Evolutionary conservation across 2,888 invertebrate species (phyloP).

Genomic region (Lumbricus terrestris): DNA sequence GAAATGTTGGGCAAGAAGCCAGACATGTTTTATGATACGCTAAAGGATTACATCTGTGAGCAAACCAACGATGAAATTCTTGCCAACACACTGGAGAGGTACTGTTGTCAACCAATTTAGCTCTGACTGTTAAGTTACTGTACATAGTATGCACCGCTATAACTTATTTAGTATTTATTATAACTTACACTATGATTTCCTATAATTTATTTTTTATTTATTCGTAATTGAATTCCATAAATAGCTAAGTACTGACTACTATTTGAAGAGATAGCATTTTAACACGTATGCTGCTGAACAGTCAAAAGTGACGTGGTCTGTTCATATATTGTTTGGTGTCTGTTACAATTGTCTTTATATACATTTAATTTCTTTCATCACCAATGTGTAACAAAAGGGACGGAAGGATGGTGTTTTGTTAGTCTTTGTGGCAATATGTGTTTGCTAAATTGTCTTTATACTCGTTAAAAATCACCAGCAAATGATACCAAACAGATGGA

Average conservation of each 20-base stretch:
- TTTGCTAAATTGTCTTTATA: background rate
- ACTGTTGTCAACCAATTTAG: background rate
- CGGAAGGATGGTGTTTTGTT: background rate
- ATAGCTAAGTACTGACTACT: background rate
- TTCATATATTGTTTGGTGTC: background rate
- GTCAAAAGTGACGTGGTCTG: background rate
- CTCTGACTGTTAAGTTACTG: no score
- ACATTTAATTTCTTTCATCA: background rate
- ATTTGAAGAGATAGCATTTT: background rate
- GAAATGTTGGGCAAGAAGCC: slow-evolving; percentile 73
- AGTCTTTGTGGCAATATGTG: background rate
- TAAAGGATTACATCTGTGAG: slow-evolving; percentile 80
- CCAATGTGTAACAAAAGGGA: background rate
- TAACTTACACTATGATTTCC: no score
- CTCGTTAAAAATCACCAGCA: background rate
- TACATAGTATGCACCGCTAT: no score
- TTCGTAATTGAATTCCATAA: background rate
- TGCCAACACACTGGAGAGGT: background rate
- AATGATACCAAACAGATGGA: background rate
- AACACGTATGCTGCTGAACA: background rate
- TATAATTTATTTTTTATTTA: background rate
- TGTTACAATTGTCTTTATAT: background rate
- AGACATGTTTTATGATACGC: slow-evolving; percentile 88
- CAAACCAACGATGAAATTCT: slow-evolving; percentile 66
- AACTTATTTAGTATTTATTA: no score